phyloP scores from a whole-genome alignment of 2,113 vertebrate species.

The human region GRCh38 chr4:42497501-42498000 shows the following conservation, averaged over 20 bases:
- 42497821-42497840: constrained; percentile 42
- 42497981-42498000: constrained; percentile 21
- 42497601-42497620: constrained; percentile 26
- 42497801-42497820: constrained; percentile 46
- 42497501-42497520: constrained; percentile 30
- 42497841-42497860: background rate
- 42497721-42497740: background rate
- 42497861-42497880: background rate
- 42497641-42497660: constrained; percentile 34
- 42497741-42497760: constrained; percentile 44
- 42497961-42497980: constrained; percentile 47
- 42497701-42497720: constrained; percentile 23
- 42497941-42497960: constrained; percentile 21
- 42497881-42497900: background rate
- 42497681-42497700: constrained; percentile 24
- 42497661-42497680: constrained; percentile 38
- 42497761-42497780: constrained; percentile 24
- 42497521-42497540: constrained; percentile 23
- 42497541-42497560: background rate
- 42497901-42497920: background rate
- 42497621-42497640: background rate
- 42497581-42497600: constrained; percentile 17
- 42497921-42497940: background rate
- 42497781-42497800: constrained; percentile 46
- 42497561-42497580: constrained; percentile 39